These are phyloP conservation scores for Urocynchramus pylzowi DNA, from an alignment of 2,113 vertebrate species.

Conservation along the genomic window DNA sequence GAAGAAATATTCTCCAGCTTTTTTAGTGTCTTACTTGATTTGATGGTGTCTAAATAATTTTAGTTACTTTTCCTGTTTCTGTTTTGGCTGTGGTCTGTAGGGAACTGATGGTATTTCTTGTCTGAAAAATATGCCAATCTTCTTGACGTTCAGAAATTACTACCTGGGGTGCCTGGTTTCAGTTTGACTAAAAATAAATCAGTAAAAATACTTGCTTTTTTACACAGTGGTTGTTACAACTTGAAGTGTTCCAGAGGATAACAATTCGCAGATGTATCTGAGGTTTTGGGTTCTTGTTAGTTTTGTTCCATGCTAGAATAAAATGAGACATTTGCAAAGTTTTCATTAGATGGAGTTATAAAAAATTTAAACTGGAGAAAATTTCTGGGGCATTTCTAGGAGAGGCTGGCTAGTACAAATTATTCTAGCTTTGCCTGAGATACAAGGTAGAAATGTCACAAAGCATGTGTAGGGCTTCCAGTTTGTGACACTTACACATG, in stretches of 20 bases:
- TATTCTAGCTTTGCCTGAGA: not conserved
- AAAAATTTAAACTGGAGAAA: not conserved
- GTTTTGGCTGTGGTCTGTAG: slow-evolving; percentile 34
- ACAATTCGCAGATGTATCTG: slow-evolving; percentile 30
- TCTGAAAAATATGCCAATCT: slow-evolving; percentile 23
- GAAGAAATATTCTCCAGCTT: not conserved
- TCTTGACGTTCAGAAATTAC: slow-evolving; percentile 46
- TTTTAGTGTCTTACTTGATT: not conserved
- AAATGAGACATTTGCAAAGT: not conserved
- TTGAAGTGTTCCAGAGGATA: slow-evolving; percentile 9
- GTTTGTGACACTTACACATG: rapidly evolving
- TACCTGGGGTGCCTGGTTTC: slow-evolving; percentile 39
- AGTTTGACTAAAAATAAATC: slow-evolving; percentile 43
- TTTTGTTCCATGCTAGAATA: not conserved
- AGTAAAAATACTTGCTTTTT: slow-evolving; percentile 37
- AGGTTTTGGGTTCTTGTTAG: not conserved
- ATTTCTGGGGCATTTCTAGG: not conserved
- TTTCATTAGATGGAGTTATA: not conserved
- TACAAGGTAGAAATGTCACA: not conserved
- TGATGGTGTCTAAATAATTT: not conserved
- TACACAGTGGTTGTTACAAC: not conserved
- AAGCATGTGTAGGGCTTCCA: not conserved
- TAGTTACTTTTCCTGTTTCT: slow-evolving; percentile 6
- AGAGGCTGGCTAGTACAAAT: not conserved
- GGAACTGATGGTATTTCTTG: slow-evolving; percentile 8